Conservation (phyloP, 1,140 invertebrate genomes). For the Asbolus verrucosus region DNA sequence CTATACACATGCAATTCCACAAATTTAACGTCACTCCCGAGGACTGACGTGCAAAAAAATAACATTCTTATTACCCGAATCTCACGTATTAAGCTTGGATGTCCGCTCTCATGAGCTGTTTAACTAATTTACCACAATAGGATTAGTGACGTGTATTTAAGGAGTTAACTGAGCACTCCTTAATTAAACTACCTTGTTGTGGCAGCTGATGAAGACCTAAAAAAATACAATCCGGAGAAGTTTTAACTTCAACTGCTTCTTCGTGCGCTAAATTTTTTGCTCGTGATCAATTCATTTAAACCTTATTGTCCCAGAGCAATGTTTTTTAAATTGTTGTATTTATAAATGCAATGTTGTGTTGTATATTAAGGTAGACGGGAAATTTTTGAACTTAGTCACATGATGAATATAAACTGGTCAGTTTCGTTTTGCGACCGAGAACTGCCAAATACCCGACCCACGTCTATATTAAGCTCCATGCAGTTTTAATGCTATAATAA, state of each 20-base stretch:
- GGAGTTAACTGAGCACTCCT: conserved; percentile 5
- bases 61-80: neutral
- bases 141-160: conserved; percentile 13
- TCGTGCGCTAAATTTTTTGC: too few species aligned
- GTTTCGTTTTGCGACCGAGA: too few species aligned
- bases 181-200: neutral
- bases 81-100: neutral
- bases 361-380: too few species aligned
- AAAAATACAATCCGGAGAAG: conserved; percentile 10
- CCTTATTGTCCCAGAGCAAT: too few species aligned
- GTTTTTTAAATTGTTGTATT: too few species aligned
- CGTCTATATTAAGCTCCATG: too few species aligned
- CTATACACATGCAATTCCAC: neutral
- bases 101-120: conserved; percentile 3
- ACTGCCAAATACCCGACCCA: too few species aligned
- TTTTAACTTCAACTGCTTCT: conserved; percentile 10
- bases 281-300: too few species aligned
- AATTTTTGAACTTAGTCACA: too few species aligned
- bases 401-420: too few species aligned
- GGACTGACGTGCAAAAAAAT: neutral
- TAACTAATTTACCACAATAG: conserved; percentile 11
- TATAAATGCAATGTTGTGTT: too few species aligned
- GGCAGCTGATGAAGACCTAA: neutral
- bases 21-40: neutral
- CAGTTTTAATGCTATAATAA: too few species aligned